phyloP scores from a whole-genome alignment of 2,113 vertebrate genomes.

The Vidua chalybeata region DNA sequence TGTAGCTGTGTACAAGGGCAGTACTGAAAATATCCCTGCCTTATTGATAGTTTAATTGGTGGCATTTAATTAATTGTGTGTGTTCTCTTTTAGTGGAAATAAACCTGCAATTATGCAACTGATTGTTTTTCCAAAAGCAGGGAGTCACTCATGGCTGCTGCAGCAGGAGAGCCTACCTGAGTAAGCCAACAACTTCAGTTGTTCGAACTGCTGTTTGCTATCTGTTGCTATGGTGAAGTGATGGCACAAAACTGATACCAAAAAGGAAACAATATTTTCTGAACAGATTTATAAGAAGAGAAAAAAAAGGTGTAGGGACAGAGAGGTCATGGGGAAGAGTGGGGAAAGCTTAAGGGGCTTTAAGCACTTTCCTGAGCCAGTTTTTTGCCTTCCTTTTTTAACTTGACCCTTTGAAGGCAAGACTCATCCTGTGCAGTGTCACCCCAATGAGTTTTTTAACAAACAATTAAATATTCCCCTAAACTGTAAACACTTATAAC shows the following conservation, averaged over 20 bases:
- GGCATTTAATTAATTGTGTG: background rate
- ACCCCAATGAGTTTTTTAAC: background rate
- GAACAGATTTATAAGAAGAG: background rate
- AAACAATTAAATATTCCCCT: background rate
- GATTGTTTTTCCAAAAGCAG: background rate
- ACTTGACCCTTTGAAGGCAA: background rate
- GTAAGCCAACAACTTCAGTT: slow-evolving; percentile 26
- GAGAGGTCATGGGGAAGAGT: background rate
- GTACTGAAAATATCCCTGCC: slow-evolving; percentile 2
- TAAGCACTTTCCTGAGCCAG: background rate
- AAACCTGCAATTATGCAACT: background rate
- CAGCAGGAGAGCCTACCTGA: background rate
- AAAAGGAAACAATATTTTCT: background rate
- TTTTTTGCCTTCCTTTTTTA: background rate
- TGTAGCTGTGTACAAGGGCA: background rate
- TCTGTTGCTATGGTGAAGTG: slow-evolving; percentile 63
- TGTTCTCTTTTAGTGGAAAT: background rate
- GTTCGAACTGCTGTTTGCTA: slow-evolving; percentile 29
- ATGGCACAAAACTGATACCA: slow-evolving; percentile 27
- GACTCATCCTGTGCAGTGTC: background rate
- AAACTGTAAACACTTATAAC: background rate
- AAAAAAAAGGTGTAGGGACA: background rate
- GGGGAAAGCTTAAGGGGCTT: background rate
- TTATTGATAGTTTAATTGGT: background rate
- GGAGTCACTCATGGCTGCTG: background rate